Conservation (phyloP, 2,888 invertebrate species). For the Anticlea derivata region DNA sequence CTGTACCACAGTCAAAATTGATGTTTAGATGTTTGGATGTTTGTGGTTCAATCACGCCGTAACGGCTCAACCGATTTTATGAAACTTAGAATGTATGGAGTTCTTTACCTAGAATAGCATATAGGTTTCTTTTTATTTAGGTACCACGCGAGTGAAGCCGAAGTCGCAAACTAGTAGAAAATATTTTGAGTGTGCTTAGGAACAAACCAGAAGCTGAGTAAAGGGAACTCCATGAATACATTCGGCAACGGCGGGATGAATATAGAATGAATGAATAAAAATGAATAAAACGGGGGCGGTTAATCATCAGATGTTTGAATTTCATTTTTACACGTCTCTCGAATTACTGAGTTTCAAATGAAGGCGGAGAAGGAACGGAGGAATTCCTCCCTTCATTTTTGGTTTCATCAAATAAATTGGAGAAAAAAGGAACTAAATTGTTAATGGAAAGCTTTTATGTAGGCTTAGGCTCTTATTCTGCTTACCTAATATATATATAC, state of each 20-base stretch:
- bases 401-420: neutral
- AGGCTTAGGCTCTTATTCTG: too few relatives aligned
- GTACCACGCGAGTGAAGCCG: too few relatives aligned
- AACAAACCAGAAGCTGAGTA: conserved; percentile 30
- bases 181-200: conserved; percentile 6
- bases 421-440: neutral
- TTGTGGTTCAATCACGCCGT: too few relatives aligned
- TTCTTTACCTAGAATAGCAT: too few relatives aligned
- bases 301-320: conserved; percentile 69
- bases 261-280: conserved; percentile 76
- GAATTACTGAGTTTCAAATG: conserved; percentile 40
- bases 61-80: too few relatives aligned
- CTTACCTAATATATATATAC: too few relatives aligned
- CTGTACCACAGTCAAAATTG: too few relatives aligned
- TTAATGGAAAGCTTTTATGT: too few relatives aligned
- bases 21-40: too few relatives aligned
- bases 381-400: neutral
- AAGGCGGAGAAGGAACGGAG: neutral
- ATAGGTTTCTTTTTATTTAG: too few relatives aligned
- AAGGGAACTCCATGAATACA: conserved; percentile 72
- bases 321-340: conserved; percentile 50
- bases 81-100: too few relatives aligned
- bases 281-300: conserved; percentile 59
- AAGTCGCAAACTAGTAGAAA: too few relatives aligned
- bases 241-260: conserved; percentile 62